Conservation (phyloP, 2,888 invertebrate genomes). For the Pterostichus madidus region DNA sequence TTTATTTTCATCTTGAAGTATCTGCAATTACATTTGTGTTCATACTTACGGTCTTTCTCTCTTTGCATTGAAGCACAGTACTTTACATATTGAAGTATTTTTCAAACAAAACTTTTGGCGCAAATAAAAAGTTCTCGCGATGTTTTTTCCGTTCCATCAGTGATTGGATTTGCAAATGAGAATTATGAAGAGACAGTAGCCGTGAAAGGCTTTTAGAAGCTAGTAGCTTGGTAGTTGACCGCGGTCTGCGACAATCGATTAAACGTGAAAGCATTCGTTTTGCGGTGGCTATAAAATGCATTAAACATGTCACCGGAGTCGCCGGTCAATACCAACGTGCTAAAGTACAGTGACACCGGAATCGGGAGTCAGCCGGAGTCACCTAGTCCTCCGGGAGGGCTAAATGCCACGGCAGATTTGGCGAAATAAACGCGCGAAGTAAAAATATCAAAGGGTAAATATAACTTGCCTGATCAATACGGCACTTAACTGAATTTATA, state of each 20-base stretch:
- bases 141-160: background rate
- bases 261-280: constrained; percentile 52
- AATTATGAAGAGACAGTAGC: constrained; percentile 4
- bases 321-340: constrained; percentile 44
- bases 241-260: constrained; percentile 28
- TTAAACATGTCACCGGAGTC: constrained; percentile 61
- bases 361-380: background rate
- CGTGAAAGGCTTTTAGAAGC: constrained; percentile 3
- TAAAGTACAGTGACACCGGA: constrained; percentile 52
- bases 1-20: no score
- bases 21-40: no score
- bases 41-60: background rate
- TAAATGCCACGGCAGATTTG: constrained; percentile 55
- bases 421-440: background rate
- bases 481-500: constrained; percentile 35
- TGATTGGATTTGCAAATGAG: constrained; percentile 40
- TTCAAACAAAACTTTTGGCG: background rate
- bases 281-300: constrained; percentile 59
- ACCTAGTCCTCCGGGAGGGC: constrained; percentile 21
- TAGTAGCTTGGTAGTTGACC: no score
- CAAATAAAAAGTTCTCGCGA: constrained; percentile 6
- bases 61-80: background rate
- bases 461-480: constrained; percentile 46
- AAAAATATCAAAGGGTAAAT: constrained; percentile 52
- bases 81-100: constrained; percentile 1